Conservation (phyloP, 2,888 invertebrate species). For the Euclidia mi region DNA sequence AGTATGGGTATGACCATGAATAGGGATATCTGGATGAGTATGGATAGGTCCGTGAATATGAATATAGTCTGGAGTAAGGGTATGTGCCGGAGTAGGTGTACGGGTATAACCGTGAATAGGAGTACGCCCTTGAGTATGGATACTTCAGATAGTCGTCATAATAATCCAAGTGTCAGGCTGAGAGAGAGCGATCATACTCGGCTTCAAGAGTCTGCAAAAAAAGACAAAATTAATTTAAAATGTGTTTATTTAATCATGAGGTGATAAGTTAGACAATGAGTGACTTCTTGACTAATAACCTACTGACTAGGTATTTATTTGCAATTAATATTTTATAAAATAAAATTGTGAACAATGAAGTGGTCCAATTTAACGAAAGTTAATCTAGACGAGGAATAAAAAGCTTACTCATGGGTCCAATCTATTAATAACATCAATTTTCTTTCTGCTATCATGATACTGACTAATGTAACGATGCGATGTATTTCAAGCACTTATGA, state of each 20-base stretch:
- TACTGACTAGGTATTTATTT: too few species aligned
- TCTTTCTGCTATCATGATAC: too few species aligned
- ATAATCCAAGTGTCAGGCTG: conserved; percentile 15
- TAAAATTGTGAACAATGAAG: too few species aligned
- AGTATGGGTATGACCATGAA: conserved; percentile 1
- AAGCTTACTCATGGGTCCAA: too few species aligned
- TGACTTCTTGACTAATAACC: too few species aligned
- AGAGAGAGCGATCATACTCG: conserved; percentile 42
- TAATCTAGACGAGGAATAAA: too few species aligned
- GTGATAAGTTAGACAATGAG: too few species aligned
- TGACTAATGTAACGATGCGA: too few species aligned
- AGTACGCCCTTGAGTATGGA: conserved; percentile 14
- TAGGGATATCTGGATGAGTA: neutral
- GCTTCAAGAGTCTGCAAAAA: conserved; percentile 59
- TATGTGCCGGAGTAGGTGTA: conserved; percentile 6
- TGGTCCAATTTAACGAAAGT: too few species aligned
- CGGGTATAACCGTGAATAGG: conserved; percentile 11
- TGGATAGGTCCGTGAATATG: neutral
- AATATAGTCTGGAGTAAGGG: neutral
- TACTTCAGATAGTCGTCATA: conserved; percentile 3
- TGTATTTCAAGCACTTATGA: too few species aligned
- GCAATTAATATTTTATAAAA: too few species aligned
- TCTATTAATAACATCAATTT: too few species aligned
- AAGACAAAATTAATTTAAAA: conserved; percentile 4
- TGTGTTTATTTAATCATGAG: neutral